Percentiles rank a stretch among this genome's conserved stretches.
phyloP scores from a whole-genome alignment of 2,888 invertebrate species.

The Stegophylla sp. region DNA sequence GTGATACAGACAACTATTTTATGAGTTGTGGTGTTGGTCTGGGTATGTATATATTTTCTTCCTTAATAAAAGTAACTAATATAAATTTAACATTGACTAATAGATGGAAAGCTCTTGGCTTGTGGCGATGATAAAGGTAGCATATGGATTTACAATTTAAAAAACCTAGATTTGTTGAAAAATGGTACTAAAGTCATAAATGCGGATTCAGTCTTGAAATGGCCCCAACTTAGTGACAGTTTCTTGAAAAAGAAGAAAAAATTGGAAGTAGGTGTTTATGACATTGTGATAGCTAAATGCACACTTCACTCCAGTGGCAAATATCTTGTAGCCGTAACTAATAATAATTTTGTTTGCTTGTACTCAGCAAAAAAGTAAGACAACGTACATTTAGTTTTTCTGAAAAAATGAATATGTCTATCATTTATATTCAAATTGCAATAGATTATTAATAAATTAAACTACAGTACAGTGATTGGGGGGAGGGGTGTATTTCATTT shows the following conservation, averaged over 20 bases:
- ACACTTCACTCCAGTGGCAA: constrained; percentile 62
- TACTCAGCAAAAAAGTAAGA: constrained; percentile 60
- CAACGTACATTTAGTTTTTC: too few species aligned
- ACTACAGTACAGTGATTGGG: too few species aligned
- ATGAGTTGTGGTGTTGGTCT: constrained; percentile 63
- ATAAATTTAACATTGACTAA: not conserved
- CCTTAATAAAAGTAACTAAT: not conserved
- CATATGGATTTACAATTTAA: constrained; percentile 64
- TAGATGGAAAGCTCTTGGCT: constrained; percentile 63
- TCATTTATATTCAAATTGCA: too few species aligned
- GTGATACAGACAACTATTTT: constrained; percentile 64
- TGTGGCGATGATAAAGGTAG: constrained; percentile 65
- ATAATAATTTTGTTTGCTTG: constrained; percentile 65
- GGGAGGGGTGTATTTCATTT: too few species aligned
- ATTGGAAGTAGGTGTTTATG: constrained; percentile 63
- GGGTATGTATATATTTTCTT: constrained; percentile 61
- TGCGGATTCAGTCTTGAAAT: constrained; percentile 62
- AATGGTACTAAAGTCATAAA: constrained; percentile 56
- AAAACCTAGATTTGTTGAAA: constrained; percentile 18
- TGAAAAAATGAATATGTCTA: too few species aligned
- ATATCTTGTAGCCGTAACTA: constrained; percentile 64
- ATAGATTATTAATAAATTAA: too few species aligned
- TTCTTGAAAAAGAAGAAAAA: constrained; percentile 63
- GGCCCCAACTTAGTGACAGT: constrained; percentile 63
- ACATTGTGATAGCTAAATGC: constrained; percentile 64